Evolutionary conservation across 2,888 invertebrate species (phyloP).

Genomic region (Synanthedon andrenaeformis): DNA sequence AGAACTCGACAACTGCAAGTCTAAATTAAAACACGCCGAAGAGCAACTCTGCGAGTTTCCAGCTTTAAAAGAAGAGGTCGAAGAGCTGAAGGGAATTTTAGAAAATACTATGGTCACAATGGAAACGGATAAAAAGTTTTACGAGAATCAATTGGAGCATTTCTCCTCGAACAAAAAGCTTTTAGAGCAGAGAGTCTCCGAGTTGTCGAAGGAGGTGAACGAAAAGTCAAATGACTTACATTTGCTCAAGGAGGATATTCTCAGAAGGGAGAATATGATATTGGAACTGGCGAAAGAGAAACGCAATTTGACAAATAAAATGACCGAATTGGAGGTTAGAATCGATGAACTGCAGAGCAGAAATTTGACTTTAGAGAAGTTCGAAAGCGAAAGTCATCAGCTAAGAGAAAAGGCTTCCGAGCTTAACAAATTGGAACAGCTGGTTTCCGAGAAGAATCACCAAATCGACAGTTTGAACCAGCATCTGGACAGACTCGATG

Average conservation of each 20-base stretch:
- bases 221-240: constrained; percentile 67
- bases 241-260: constrained; percentile 66
- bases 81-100: constrained; percentile 55
- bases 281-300: constrained; percentile 70
- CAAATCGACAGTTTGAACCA: constrained; percentile 66
- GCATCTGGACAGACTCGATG: constrained; percentile 58
- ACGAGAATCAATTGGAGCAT: constrained; percentile 66
- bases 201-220: constrained; percentile 65
- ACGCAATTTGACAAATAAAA: constrained; percentile 57
- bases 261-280: constrained; percentile 70
- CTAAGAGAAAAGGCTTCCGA: constrained; percentile 60
- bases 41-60: constrained; percentile 66
- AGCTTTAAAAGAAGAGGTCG: constrained; percentile 56
- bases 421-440: constrained; percentile 60
- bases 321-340: constrained; percentile 63
- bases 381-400: constrained; percentile 53
- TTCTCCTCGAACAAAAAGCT: constrained; percentile 63
- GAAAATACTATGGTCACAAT: constrained; percentile 64
- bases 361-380: constrained; percentile 42
- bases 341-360: constrained; percentile 58
- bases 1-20: constrained; percentile 67
- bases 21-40: constrained; percentile 65
- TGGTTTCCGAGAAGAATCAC: constrained; percentile 67
- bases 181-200: constrained; percentile 68
- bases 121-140: constrained; percentile 68